Conservation (phyloP, 2,797 vertebrate genomes). For the Thamnophis elegans region DNA sequence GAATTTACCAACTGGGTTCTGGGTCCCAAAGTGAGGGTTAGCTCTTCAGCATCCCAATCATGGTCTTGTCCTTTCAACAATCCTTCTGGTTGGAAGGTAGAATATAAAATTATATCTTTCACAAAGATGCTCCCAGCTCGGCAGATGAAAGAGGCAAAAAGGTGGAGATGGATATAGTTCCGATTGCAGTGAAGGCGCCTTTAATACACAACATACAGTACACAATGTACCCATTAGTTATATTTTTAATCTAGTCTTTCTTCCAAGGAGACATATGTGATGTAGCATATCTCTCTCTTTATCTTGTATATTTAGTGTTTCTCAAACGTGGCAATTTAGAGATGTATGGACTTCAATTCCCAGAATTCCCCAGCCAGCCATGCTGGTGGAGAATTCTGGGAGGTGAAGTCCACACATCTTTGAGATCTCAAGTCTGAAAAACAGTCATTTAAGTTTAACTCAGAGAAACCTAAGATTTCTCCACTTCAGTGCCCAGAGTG, state of each 20-base stretch:
- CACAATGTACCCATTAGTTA: neutral
- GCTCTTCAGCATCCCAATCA: constrained; percentile 41
- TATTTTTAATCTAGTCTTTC: neutral
- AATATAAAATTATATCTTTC: constrained; percentile 86
- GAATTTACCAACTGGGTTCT: constrained; percentile 57
- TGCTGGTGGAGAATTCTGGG: neutral
- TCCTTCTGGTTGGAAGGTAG: constrained; percentile 44
- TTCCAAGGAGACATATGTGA: neutral
- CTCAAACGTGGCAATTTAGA: neutral
- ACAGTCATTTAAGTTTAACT: neutral
- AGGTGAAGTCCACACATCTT: neutral
- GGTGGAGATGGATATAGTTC: constrained; percentile 91
- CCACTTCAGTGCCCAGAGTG: no score
- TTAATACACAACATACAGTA: neutral
- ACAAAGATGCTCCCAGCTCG: constrained; percentile 88
- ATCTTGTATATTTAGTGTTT: neutral
- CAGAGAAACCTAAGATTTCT: neutral
- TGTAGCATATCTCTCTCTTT: neutral
- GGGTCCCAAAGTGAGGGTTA: constrained; percentile 36
- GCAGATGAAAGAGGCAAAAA: constrained; percentile 90
- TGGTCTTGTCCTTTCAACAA: constrained; percentile 39
- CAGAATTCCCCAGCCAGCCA: neutral
- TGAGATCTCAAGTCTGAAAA: neutral
- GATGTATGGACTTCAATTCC: neutral
- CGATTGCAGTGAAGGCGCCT: constrained; percentile 91